phyloP scores from a whole-genome alignment of 2,797 vertebrate genomes.

The Sarcophilus harrisii region DNA sequence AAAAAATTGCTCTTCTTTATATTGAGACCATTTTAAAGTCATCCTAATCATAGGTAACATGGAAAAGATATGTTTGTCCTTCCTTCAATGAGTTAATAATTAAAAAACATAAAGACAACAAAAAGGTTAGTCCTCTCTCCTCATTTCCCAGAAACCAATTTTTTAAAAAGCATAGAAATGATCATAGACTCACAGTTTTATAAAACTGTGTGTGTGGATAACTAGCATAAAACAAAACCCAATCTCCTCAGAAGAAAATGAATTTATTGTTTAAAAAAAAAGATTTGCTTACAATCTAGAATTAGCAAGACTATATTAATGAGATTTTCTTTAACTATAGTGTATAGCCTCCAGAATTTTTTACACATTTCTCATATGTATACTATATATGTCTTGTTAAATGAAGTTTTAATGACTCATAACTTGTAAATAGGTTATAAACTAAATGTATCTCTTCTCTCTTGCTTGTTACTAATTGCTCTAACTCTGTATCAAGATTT shows the following conservation, averaged over 20 bases:
- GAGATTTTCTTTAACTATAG: background rate
- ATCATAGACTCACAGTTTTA: background rate
- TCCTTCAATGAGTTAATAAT: background rate
- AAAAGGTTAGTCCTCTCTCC: background rate
- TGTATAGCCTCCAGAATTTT: conserved; percentile 7
- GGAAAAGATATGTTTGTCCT: background rate
- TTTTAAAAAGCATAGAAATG: background rate
- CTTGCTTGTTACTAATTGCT: conserved; percentile 11
- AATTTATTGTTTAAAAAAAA: conserved; percentile 46
- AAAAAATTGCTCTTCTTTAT: background rate
- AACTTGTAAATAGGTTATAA: background rate
- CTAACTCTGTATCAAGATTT: conserved; percentile 44
- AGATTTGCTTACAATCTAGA: conserved; percentile 40
- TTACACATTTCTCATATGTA: conserved; percentile 25
- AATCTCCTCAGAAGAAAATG: background rate
- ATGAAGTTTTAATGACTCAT: conserved; percentile 12
- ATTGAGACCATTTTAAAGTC: background rate
- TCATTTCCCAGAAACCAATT: background rate
- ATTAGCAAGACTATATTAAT: background rate
- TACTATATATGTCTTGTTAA: conserved; percentile 4
- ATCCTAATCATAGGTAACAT: background rate
- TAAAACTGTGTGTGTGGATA: background rate
- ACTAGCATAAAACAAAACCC: no score
- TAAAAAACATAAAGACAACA: background rate
- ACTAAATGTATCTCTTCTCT: conserved; percentile 32